A percentile compares a stretch with the other conserved stretches of the same genome.
Conservation (phyloP, 2,113 vertebrate species). For the Scomber japonicus region DNA sequence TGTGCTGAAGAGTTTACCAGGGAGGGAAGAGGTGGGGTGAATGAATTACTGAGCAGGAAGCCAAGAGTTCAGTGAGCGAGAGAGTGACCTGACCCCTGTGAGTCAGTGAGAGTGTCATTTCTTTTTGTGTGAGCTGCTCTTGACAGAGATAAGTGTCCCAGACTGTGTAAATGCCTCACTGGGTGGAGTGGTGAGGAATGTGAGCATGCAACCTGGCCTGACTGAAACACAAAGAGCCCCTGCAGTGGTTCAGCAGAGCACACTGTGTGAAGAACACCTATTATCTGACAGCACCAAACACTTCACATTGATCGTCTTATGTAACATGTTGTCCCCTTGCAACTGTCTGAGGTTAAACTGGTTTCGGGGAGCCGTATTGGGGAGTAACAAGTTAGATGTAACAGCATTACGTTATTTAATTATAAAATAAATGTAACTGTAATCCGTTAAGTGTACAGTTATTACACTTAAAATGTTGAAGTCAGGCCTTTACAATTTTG, state of each 20-base stretch:
- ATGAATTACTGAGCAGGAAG: not conserved
- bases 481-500: no score
- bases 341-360: conserved; percentile 26
- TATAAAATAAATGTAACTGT: no score
- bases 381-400: no score
- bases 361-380: not conserved
- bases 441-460: no score
- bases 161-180: conserved; percentile 26
- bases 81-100: conserved; percentile 51
- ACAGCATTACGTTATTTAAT: no score
- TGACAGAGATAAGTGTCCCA: conserved; percentile 61
- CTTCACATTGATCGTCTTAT: not conserved
- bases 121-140: conserved; percentile 41
- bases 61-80: conserved; percentile 11
- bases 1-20: not conserved
- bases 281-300: not conserved
- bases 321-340: not conserved
- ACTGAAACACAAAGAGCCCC: conserved; percentile 2
- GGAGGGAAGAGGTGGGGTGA: conserved; percentile 3
- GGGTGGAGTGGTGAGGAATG: conserved; percentile 75
- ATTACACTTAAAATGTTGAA: no score
- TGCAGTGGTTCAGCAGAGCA: not conserved
- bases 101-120: conserved; percentile 53
- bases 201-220: conserved; percentile 13
- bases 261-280: not conserved